Base-by-base conservation (phyloP, 2,888 invertebrate species). In the Dione juno region DNA sequence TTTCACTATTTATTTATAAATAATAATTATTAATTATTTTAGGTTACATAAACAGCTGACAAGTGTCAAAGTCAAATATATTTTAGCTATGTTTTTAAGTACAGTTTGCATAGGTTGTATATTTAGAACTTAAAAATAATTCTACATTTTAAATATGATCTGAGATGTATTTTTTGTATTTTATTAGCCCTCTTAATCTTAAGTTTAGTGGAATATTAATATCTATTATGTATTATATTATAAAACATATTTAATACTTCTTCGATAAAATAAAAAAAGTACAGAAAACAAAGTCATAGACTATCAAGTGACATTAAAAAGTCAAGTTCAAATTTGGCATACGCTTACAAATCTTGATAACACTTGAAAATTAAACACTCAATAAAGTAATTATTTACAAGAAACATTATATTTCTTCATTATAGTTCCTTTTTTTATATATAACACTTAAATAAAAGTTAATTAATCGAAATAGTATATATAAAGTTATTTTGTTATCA, bases 21-120 rank as follows among this genome's bases (percentile, higher is more conserved):
- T 61, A 45, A 66, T 50, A 65, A 21, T 48, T 52, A 13, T 68
- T 50, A 65, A 21, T 48, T 52, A 13, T 68, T 67, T 66, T 53
- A 61, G 52, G 57, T 77, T 72, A 52, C 37, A 53, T 14, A 43
- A 67, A 67, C 67, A 67, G 67, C 67, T 67, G 67, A 64, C 14
- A 50, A 1, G 10, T 64, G 64, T 37, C 40, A 50, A 8, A 16
- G 16, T 50, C 48, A 50, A 35, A 63, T 45, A 19, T 35, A n/a
- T 54, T 54, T 28, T 28, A 28, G 28, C 28, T 28, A 28, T 3
- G 28, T 28, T 28, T 28, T 3, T 28, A 28, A 28, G 5, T 28
- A 28, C 5, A 28, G 28, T 3, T 28, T 28, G n/a, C n/a, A n/a
- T n/a, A n/a, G n/a, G n/a, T n/a, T n/a, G n/a, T n/a, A 28, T 28